These are phyloP conservation scores for Gadus macrocephalus DNA, from an alignment of 2,113 vertebrate genomes.

Conservation along the genomic window DNA sequence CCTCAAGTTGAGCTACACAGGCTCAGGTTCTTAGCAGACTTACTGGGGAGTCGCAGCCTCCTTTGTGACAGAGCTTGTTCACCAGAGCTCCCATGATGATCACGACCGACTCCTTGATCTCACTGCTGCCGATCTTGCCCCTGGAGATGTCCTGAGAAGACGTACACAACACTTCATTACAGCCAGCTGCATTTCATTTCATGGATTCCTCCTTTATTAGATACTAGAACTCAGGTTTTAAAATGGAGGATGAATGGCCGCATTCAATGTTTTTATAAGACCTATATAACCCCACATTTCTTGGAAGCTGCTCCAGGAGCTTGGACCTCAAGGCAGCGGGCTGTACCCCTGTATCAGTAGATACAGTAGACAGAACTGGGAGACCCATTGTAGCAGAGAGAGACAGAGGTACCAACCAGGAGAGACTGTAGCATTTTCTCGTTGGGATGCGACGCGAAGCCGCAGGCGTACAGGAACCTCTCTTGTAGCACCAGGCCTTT, in stretches of 20 bases:
- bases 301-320: neutral
- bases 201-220: no score
- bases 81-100: conserved; percentile 89
- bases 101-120: conserved; percentile 89
- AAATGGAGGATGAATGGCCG: neutral
- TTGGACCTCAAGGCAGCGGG: no score
- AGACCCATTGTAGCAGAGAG: no score
- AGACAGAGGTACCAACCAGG: conserved; percentile 72
- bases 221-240: no score
- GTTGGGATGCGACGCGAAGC: conserved; percentile 88
- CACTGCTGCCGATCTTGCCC: conserved; percentile 77
- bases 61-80: conserved; percentile 84
- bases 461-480: conserved; percentile 93
- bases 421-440: conserved; percentile 83
- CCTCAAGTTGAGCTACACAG: neutral
- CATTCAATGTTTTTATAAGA: neutral
- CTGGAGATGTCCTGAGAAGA: conserved; percentile 79
- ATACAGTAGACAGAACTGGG: no score
- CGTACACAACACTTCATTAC: neutral
- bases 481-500: conserved; percentile 82
- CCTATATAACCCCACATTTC: neutral
- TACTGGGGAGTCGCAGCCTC: conserved; percentile 85
- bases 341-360: no score
- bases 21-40: conserved; percentile 42
- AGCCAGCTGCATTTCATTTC: neutral